Evolutionary conservation across 1,140 invertebrate genomes (phyloP).

Genomic region (Temnothorax curvispinosus): DNA sequence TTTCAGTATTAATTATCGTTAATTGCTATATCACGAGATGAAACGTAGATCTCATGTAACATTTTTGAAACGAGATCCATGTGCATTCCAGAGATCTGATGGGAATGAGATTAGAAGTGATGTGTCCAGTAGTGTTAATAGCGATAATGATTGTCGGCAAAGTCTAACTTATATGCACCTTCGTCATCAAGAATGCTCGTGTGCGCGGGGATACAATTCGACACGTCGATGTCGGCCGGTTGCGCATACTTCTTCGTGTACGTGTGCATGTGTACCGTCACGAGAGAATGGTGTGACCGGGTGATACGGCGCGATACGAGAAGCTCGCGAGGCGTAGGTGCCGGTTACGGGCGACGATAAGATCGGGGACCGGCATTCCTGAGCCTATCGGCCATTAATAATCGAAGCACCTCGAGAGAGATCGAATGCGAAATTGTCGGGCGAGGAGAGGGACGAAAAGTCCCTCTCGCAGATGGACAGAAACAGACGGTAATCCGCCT

Average conservation of each 20-base stretch:
- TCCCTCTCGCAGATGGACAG: not conserved
- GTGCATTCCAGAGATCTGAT: not conserved
- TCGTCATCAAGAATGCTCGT: not conserved
- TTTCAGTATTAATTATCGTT: not conserved
- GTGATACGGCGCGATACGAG: constrained; percentile 73
- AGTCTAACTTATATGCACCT: constrained; percentile 3
- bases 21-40: not conserved
- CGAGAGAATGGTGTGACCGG: constrained; percentile 49
- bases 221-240: constrained; percentile 60
- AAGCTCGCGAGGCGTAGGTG: constrained; percentile 75
- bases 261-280: constrained; percentile 9
- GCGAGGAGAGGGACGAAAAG: not conserved
- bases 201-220: constrained; percentile 22
- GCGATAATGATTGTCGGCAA: not conserved
- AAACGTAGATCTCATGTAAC: not conserved
- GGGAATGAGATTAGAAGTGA: not conserved
- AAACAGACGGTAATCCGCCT: constrained; percentile 52
- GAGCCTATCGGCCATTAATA: constrained; percentile 72
- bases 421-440: constrained; percentile 51
- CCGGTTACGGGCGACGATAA: constrained; percentile 74
- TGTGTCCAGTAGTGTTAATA: not conserved
- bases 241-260: constrained; percentile 27
- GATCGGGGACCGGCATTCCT: constrained; percentile 71
- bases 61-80: not conserved
- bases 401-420: constrained; percentile 69